Percentiles rank a stretch among this genome's conserved stretches.
Conservation (phyloP, 2,113 vertebrate genomes). For the Epinephelus lanceolatus region DNA sequence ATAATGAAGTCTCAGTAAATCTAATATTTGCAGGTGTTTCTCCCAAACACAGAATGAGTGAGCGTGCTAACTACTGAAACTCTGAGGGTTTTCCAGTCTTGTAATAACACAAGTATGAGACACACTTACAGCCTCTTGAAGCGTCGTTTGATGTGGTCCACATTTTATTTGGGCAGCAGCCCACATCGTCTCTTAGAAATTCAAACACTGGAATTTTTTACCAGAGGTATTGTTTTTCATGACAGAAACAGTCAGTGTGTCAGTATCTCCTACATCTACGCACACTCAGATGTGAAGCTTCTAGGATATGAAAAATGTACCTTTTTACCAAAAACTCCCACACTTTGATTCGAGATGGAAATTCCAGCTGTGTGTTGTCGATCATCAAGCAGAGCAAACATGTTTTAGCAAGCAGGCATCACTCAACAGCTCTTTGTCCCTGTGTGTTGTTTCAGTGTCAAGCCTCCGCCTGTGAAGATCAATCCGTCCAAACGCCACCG, state of each 20-base stretch:
- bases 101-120: constrained; percentile 9
- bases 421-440: neutral
- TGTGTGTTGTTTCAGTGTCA: constrained; percentile 25
- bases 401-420: constrained; percentile 20
- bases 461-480: constrained; percentile 60
- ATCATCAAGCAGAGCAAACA: neutral
- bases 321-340: neutral
- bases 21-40: neutral
- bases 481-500: constrained; percentile 84
- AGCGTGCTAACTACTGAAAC: neutral
- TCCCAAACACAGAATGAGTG: neutral
- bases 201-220: neutral
- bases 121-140: neutral
- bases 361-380: constrained; percentile 8
- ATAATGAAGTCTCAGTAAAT: neutral
- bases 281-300: neutral
- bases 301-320: constrained; percentile 8
- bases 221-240: neutral
- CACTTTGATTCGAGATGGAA: neutral
- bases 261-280: neutral
- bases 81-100: neutral
- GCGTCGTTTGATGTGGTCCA: constrained; percentile 4
- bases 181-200: constrained; percentile 2
- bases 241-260: neutral
- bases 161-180: constrained; percentile 16